A percentile compares a stretch with the other conserved stretches of the same genome.
Evolutionary conservation across 2,113 vertebrate species (phyloP).

Genomic region (Cathartes aura): DNA sequence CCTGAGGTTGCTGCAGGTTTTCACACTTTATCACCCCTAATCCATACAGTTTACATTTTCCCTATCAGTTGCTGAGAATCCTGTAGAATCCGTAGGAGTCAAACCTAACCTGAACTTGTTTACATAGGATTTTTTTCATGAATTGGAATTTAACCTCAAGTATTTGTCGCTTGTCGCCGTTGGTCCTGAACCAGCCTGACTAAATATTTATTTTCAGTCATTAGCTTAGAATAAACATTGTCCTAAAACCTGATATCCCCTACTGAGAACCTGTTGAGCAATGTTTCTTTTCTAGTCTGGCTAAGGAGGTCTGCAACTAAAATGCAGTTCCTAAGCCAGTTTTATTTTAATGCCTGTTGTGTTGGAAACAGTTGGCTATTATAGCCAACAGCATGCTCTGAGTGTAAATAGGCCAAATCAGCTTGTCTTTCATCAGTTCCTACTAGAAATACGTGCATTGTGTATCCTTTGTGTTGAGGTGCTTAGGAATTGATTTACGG

Average conservation of each 20-base stretch:
- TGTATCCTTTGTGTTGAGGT: background rate
- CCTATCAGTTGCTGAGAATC: background rate
- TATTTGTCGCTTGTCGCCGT: background rate
- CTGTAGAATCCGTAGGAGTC: background rate
- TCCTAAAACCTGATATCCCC: background rate
- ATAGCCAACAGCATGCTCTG: background rate
- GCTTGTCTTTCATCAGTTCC: background rate
- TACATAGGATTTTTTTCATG: background rate
- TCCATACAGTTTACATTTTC: background rate
- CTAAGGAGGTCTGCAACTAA: background rate
- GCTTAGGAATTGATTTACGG: background rate
- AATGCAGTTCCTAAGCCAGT: background rate
- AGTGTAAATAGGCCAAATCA: background rate
- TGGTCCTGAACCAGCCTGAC: background rate
- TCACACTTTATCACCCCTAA: background rate
- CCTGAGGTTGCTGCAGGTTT: background rate
- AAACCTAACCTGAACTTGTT: background rate
- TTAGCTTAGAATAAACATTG: slow-evolving; percentile 1
- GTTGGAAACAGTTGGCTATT: background rate
- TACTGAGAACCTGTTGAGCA: background rate
- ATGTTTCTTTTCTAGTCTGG: background rate
- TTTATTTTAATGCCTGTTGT: background rate
- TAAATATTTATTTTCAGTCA: slow-evolving; percentile 4
- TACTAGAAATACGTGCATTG: background rate
- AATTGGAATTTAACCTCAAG: background rate